Conservation (phyloP, 2,888 invertebrate species). For the Aporophyla nigra region DNA sequence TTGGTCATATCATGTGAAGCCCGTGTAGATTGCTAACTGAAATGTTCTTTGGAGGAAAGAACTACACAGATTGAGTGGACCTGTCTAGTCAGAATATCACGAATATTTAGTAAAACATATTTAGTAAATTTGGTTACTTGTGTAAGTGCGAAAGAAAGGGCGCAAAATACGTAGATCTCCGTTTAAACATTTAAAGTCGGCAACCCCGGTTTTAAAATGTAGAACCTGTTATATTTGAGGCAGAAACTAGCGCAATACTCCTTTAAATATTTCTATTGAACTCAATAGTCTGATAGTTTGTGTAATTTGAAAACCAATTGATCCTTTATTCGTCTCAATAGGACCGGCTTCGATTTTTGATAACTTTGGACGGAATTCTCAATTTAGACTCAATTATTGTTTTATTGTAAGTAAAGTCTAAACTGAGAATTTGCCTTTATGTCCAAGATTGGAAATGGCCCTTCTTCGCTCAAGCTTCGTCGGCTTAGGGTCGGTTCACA, state of each 20-base stretch:
- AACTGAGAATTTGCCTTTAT: not conserved
- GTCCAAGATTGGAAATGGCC: not conserved
- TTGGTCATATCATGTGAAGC: too few species aligned
- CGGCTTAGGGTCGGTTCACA: too few species aligned
- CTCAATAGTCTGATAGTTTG: not conserved
- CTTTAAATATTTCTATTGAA: not conserved
- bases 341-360: not conserved
- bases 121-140: too few species aligned
- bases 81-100: too few species aligned
- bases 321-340: not conserved
- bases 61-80: too few species aligned
- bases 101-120: too few species aligned
- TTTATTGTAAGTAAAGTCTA: not conserved
- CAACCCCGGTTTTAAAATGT: constrained; percentile 7
- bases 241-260: constrained; percentile 17
- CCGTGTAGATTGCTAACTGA: too few species aligned
- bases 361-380: not conserved
- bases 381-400: constrained; percentile 11
- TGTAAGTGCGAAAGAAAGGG: too few species aligned
- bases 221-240: constrained; percentile 3
- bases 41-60: too few species aligned
- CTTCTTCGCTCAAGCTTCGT: too few species aligned
- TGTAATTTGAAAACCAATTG: not conserved
- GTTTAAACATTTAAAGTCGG: not conserved
- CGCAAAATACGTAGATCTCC: not conserved